phyloP scores from a whole-genome alignment of 2,797 vertebrate genomes.

The Pygocentrus nattereri region DNA sequence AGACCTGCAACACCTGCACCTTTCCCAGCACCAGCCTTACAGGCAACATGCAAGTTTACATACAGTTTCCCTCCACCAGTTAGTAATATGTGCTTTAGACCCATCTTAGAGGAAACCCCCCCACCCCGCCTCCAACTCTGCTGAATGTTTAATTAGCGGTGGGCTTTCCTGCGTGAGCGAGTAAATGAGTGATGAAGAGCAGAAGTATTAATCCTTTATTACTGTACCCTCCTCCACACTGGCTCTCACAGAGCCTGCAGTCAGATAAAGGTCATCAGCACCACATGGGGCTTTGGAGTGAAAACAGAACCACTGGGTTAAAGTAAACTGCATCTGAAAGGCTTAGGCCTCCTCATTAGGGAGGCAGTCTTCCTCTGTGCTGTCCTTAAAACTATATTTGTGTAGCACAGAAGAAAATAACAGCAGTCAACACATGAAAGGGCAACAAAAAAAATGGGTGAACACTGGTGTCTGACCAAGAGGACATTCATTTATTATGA shows the following conservation, averaged over 20 bases:
- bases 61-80: background rate
- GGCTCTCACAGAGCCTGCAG: background rate
- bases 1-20: too few species aligned
- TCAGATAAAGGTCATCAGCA: conserved; percentile 73
- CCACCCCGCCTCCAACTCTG: too few species aligned
- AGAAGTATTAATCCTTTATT: background rate
- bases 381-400: background rate
- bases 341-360: background rate
- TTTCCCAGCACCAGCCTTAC: too few species aligned
- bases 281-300: conserved; percentile 71
- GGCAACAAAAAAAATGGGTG: too few species aligned
- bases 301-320: conserved; percentile 65
- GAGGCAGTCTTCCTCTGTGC: background rate
- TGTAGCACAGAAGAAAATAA: background rate
- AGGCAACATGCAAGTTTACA: too few species aligned
- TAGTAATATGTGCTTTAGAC: background rate
- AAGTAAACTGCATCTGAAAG: background rate
- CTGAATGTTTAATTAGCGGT: too few species aligned
- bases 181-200: too few species aligned
- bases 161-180: too few species aligned
- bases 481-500: too few species aligned
- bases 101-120: too few species aligned
- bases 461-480: too few species aligned
- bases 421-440: background rate
- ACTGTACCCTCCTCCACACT: background rate